phyloP scores from a whole-genome alignment of 1,140 invertebrate genomes.

The Varroa destructor region DNA sequence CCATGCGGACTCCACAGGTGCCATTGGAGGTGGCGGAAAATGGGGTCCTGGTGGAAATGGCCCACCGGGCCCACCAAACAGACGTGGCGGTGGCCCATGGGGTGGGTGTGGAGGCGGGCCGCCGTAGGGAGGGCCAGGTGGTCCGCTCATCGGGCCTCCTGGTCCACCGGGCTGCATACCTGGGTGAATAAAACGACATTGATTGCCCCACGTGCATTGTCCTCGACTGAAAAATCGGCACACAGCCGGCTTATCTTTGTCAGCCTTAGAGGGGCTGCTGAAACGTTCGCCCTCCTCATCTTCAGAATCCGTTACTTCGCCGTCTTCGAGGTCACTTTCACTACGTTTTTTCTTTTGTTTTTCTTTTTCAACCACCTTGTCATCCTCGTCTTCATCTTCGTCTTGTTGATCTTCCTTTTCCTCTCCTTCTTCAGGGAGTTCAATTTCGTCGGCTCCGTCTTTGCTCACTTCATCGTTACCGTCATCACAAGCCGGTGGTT shows the following conservation, averaged over 20 bases:
- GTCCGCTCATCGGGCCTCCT: too few relatives aligned
- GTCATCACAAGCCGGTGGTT: constrained; percentile 2
- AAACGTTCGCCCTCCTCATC: constrained; percentile 6
- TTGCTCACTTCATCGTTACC: neutral
- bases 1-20: constrained; percentile 10
- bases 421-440: neutral
- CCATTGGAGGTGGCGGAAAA: constrained; percentile 1
- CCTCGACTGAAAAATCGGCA: constrained; percentile 22
- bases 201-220: constrained; percentile 20
- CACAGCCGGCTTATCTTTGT: neutral
- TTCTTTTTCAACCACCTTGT: neutral
- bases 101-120: neutral
- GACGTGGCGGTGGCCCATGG: neutral
- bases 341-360: neutral
- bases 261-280: neutral
- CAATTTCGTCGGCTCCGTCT: neutral
- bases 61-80: neutral
- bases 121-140: too few relatives aligned
- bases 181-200: constrained; percentile 19
- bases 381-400: neutral
- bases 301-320: constrained; percentile 25
- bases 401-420: neutral
- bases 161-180: neutral
- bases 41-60: constrained; percentile 6
- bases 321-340: constrained; percentile 17